Evolutionary conservation across 2,888 invertebrate genomes (phyloP), one percentile per base, ranked within the genome.

Genomic region (Isotomurus palustris): DNA sequence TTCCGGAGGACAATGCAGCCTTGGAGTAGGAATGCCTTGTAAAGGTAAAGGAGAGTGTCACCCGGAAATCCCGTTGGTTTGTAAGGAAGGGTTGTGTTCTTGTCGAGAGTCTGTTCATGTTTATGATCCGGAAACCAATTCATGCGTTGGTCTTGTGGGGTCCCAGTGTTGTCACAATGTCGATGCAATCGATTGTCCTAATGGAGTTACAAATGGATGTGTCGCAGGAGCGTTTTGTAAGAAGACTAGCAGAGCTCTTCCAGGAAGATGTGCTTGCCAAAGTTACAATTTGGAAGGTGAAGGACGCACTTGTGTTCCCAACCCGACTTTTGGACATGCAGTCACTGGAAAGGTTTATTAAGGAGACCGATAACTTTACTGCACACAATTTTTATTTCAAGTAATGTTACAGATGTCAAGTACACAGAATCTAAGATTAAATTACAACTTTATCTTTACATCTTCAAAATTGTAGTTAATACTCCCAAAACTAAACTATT

Each of bases 71-170:
- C 58, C 58, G 1, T 29, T 62, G 10, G 62, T 62, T 21, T 62
- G 62, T 29, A 62, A 62, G 22, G 56, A 62, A 27, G 62, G 62
- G 22, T 44, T 58, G 36, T 62, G 62, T 19, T 44, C 53, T 14
- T 62, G 62, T 24, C 28, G 62, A 14, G 62, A 62, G 22, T 41
- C 50, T 25, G 48, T 62, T 0, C 55, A 56, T 53, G 53, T 43
- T 19, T 53, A 53, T 22, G 53, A 55, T 19, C 3, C 44, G 32
- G 35, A 53, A 8, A 41, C 41, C 4, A 58, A 58, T 19, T 38
- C 53, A 5, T 58, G 58, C 25, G 58, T 54, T 14, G 58, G 58
- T 14, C 32, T 58, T 19, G 44, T 43, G 2, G 58, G 55, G 25
- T 38, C 58, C 6, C 58, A 62, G 27, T 62, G 62, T 29, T 62